A percentile compares a stretch with the other conserved stretches of the same genome.
phyloP scores from a whole-genome alignment of 2,888 invertebrate species.

The Drosophila heteroneura region DNA sequence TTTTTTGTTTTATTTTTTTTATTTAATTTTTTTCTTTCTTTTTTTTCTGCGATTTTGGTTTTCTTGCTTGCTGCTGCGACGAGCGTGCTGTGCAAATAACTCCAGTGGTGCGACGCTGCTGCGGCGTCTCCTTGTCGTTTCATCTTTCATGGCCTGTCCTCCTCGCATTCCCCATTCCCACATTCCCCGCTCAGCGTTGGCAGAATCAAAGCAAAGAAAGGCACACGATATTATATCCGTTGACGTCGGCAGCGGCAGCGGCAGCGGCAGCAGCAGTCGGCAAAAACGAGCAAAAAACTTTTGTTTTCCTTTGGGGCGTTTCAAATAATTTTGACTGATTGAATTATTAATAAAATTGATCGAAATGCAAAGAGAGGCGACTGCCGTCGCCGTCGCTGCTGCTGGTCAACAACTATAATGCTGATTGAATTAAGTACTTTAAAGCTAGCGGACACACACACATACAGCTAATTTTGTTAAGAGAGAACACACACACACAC shows the following conservation, averaged over 20 bases:
- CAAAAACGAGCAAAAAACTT: conserved; percentile 61
- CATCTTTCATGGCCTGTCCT: conserved; percentile 36
- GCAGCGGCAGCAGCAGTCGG: conserved; percentile 27
- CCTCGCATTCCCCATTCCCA: conserved; percentile 5
- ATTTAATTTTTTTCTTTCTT: conserved; percentile 8
- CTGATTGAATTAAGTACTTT: conserved; percentile 69
- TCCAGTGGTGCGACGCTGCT: conserved; percentile 22
- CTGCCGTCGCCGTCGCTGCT: conserved; percentile 4
- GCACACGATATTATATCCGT: conserved; percentile 38
- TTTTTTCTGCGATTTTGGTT: conserved; percentile 12
- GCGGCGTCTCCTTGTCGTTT: conserved; percentile 32
- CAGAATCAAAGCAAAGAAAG: conserved; percentile 55
- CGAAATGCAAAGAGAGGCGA: conserved; percentile 73
- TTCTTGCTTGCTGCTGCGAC: conserved; percentile 30
- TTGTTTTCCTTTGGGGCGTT: conserved; percentile 81
- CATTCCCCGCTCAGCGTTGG: conserved; percentile 16
- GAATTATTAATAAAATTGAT: conserved; percentile 85
- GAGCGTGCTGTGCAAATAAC: conserved; percentile 71
- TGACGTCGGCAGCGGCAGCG: conserved; percentile 27
- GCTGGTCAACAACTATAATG: conserved; percentile 64
- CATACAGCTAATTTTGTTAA: conserved; percentile 7
- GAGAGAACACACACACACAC: not conserved
- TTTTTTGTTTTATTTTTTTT: not conserved
- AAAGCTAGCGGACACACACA: conserved; percentile 28
- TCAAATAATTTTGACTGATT: conserved; percentile 83